Percentiles rank a stretch among this genome's conserved stretches.
phyloP scores from a whole-genome alignment of 2,797 vertebrate species.

The Rhinella marina region DNA sequence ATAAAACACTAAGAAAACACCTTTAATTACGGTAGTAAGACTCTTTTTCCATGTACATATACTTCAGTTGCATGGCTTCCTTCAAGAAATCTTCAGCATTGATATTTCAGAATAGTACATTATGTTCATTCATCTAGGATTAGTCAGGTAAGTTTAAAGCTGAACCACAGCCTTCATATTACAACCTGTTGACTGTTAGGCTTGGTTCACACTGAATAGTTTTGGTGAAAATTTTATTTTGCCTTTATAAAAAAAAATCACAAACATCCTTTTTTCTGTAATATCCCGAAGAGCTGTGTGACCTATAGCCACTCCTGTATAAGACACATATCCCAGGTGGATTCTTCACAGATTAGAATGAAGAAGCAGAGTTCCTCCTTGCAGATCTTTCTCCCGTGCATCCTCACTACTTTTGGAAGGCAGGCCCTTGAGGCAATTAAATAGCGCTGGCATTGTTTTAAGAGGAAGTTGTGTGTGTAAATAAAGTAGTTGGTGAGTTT shows the following conservation, averaged over 20 bases:
- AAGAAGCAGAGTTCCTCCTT: not conserved
- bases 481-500: constrained; percentile 95
- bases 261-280: too few species aligned
- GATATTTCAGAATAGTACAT: not conserved
- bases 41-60: too few species aligned
- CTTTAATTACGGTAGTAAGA: too few species aligned
- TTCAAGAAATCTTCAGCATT: too few species aligned
- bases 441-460: constrained; percentile 87
- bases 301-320: too few species aligned
- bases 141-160: not conserved
- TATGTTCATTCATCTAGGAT: not conserved
- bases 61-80: too few species aligned
- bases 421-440: constrained; percentile 27
- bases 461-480: constrained; percentile 94
- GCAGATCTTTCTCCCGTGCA: constrained; percentile 12
- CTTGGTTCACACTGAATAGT: not conserved
- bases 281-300: too few species aligned
- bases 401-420: not conserved
- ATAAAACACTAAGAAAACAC: too few species aligned
- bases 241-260: too few species aligned
- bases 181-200: not conserved
- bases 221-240: not conserved
- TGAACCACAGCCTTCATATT: not conserved
- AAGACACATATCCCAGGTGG: too few species aligned
- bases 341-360: not conserved